phyloP scores from a whole-genome alignment of 1,140 invertebrate genomes.

The Sycobia sp. region DNA sequence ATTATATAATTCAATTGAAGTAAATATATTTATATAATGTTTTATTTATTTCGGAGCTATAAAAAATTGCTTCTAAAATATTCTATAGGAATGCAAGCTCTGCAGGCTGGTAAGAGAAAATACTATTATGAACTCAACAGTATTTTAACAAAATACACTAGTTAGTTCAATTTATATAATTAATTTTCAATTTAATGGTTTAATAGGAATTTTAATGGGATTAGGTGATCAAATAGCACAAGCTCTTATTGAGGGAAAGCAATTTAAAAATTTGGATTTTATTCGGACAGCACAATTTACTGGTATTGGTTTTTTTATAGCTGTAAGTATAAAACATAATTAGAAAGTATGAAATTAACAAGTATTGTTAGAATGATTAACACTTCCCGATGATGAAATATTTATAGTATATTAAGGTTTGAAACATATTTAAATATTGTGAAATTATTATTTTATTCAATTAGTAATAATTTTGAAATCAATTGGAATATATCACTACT shows the following conservation, averaged over 20 bases:
- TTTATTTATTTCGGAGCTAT: constrained; percentile 46
- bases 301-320: constrained; percentile 59
- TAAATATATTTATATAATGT: not conserved
- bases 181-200: constrained; percentile 1
- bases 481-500: no score
- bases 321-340: constrained; percentile 54
- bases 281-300: constrained; percentile 59
- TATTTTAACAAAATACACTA: not conserved
- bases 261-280: constrained; percentile 56
- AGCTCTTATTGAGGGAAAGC: constrained; percentile 61
- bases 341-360: no score
- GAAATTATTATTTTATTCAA: not conserved
- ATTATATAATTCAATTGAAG: no score
- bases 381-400: no score
- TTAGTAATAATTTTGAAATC: no score
- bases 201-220: constrained; percentile 64
- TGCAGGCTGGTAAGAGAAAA: constrained; percentile 52
- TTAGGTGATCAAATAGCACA: constrained; percentile 67
- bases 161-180: not conserved
- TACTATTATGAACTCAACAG: constrained; percentile 14
- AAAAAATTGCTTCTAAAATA: constrained; percentile 44
- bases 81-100: constrained; percentile 50
- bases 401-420: no score
- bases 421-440: not conserved
- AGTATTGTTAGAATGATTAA: no score